Evolutionary conservation across 2,113 vertebrate species (phyloP).

Genomic region (Syngnathus typhle): DNA sequence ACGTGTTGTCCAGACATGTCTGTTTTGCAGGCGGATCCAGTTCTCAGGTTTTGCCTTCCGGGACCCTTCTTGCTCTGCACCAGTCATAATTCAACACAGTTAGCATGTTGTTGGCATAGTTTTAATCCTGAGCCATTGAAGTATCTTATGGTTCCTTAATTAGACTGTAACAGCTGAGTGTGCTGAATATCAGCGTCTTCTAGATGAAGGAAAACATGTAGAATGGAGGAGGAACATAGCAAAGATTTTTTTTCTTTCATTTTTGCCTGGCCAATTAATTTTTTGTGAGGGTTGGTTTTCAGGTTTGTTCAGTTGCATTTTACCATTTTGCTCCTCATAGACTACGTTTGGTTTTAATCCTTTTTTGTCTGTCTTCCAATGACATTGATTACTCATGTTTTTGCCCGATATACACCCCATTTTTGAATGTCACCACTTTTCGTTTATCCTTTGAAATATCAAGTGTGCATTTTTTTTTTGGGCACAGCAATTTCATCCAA

Average conservation of each 20-base stretch:
- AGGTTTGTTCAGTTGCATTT: neutral
- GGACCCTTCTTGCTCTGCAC: constrained; percentile 60
- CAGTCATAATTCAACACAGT: constrained; percentile 47
- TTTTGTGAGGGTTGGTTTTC: neutral
- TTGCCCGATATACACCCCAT: constrained; percentile 22
- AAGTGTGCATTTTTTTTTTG: constrained; percentile 9
- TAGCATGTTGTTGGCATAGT: constrained; percentile 24
- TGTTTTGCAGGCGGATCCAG: constrained; percentile 71
- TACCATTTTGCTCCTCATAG: constrained; percentile 16
- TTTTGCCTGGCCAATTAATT: constrained; percentile 5
- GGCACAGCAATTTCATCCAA: neutral
- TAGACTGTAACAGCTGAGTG: neutral
- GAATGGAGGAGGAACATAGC: neutral
- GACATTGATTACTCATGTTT: constrained; percentile 44
- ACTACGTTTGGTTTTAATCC: neutral
- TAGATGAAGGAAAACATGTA: neutral
- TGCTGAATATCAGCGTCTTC: neutral
- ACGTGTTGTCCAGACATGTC: constrained; percentile 72
- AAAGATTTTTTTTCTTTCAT: neutral
- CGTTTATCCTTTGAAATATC: constrained; percentile 15
- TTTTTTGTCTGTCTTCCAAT: constrained; percentile 28
- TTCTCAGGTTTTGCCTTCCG: constrained; percentile 60
- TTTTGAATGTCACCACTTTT: constrained; percentile 19
- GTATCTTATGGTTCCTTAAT: constrained; percentile 9
- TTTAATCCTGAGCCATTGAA: constrained; percentile 9